These are phyloP conservation scores for Spondyliosoma cantharus DNA, from an alignment of 2,797 vertebrate genomes.

Conservation along the genomic window DNA sequence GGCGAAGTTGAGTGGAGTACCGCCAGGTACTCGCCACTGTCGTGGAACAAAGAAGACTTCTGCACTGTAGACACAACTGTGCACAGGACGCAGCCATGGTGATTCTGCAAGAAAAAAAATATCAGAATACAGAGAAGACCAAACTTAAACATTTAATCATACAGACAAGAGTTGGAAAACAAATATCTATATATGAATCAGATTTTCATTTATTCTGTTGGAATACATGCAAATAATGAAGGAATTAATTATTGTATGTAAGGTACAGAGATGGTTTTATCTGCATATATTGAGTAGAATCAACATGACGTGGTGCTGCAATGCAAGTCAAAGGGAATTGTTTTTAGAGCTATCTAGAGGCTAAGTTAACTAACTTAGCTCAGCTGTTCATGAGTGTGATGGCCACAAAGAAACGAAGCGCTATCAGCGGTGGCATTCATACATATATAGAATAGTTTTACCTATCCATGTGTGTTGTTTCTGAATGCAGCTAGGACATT, in stretches of 20 bases:
- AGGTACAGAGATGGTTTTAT: neutral
- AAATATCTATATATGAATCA: neutral
- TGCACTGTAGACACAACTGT: conserved; percentile 72
- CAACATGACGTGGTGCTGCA: too few relatives aligned
- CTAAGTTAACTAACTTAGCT: neutral
- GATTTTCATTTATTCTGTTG: neutral
- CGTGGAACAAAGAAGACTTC: conserved; percentile 56
- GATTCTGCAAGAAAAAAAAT: conserved; percentile 42
- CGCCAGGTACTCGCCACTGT: conserved; percentile 27
- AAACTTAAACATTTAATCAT: neutral
- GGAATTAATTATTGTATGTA: neutral
- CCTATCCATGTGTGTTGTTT: neutral
- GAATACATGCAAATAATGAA: neutral
- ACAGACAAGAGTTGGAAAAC: neutral
- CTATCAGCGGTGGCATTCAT: neutral
- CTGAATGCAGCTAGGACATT: neutral
- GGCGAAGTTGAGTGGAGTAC: conserved; percentile 21
- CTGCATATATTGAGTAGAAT: neutral
- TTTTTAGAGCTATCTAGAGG: neutral
- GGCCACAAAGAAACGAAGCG: neutral
- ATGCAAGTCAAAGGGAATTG: neutral
- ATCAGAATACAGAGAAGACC: neutral
- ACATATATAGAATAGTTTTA: too few relatives aligned
- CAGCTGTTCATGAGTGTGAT: neutral
- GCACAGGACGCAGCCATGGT: conserved; percentile 70